A percentile compares a stretch with the other conserved stretches of the same genome.
phyloP scores from a whole-genome alignment of 2,113 vertebrate species.

The Diphyllodes magnificus region DNA sequence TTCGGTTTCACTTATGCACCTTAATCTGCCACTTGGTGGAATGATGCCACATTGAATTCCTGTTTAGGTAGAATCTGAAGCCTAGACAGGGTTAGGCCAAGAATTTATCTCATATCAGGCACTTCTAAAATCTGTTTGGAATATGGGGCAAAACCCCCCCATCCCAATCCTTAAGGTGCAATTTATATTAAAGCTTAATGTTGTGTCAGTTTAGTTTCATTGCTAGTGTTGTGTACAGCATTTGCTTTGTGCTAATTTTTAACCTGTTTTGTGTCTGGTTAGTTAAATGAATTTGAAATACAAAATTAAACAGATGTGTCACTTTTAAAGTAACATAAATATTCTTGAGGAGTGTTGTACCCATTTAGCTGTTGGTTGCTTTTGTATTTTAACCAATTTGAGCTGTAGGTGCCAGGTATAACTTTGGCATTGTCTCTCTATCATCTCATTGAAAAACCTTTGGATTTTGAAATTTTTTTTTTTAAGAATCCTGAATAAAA shows the following conservation, averaged over 20 bases:
- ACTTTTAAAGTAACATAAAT: background rate
- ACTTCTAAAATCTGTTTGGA: background rate
- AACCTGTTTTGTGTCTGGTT: background rate
- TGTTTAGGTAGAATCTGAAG: background rate
- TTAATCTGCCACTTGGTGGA: background rate
- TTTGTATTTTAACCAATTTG: background rate
- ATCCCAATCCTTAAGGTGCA: background rate
- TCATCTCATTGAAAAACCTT: background rate
- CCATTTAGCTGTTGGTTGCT: background rate
- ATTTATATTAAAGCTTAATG: background rate
- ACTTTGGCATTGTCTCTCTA: background rate
- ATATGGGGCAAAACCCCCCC: fast-evolving
- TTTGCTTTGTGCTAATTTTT: background rate
- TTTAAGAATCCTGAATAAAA: background rate
- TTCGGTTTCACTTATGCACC: background rate
- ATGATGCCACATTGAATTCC: background rate
- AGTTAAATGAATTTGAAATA: background rate
- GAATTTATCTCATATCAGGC: background rate
- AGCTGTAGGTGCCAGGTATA: background rate
- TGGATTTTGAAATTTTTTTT: background rate
- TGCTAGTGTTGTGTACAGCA: background rate
- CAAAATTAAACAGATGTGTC: background rate
- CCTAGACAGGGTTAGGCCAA: background rate
- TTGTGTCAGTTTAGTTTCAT: background rate
- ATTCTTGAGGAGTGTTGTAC: background rate